Evolutionary conservation across 2,888 invertebrate species (phyloP).

Genomic region (Drosophila macrospina): DNA sequence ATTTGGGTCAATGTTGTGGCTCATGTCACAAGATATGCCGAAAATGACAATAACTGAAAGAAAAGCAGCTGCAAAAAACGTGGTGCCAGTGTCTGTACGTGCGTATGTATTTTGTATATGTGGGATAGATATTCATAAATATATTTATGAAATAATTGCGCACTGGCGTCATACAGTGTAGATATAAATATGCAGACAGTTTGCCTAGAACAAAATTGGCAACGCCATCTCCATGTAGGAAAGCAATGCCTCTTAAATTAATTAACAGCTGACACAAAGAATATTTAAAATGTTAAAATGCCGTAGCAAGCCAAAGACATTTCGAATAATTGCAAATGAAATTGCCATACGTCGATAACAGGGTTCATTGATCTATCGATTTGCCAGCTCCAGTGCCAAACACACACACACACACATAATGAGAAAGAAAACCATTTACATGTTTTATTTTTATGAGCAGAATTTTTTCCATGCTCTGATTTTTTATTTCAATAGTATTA

Average conservation of each 20-base stretch:
- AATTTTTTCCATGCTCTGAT: conserved; percentile 56
- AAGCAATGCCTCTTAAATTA: conserved; percentile 27
- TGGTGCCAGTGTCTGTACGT: conserved; percentile 13
- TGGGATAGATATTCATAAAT: conserved; percentile 19
- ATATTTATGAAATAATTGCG: conserved; percentile 66
- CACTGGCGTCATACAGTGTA: conserved; percentile 58
- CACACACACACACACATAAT: conserved; percentile 5
- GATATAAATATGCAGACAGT: conserved; percentile 55
- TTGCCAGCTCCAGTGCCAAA: conserved; percentile 4
- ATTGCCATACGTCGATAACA: conserved; percentile 32
- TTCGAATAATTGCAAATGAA: conserved; percentile 8
- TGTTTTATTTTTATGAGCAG: conserved; percentile 68
- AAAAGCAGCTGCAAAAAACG: conserved; percentile 50
- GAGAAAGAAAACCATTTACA: conserved; percentile 1
- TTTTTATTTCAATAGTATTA: conserved; percentile 82
- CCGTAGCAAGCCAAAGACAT: conserved; percentile 5
- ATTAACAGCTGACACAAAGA: conserved; percentile 20
- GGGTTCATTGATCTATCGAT: conserved; percentile 55
- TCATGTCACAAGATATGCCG: conserved; percentile 38
- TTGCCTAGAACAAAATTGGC: conserved; percentile 36
- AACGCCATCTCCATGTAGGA: conserved; percentile 13
- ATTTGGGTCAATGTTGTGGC: conserved; percentile 69
- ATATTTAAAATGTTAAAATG: neutral
- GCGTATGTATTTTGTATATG: conserved; percentile 5
- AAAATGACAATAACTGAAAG: conserved; percentile 60